Conservation (phyloP, 2,797 vertebrate species). For the Eleutherodactylus coqui region DNA sequence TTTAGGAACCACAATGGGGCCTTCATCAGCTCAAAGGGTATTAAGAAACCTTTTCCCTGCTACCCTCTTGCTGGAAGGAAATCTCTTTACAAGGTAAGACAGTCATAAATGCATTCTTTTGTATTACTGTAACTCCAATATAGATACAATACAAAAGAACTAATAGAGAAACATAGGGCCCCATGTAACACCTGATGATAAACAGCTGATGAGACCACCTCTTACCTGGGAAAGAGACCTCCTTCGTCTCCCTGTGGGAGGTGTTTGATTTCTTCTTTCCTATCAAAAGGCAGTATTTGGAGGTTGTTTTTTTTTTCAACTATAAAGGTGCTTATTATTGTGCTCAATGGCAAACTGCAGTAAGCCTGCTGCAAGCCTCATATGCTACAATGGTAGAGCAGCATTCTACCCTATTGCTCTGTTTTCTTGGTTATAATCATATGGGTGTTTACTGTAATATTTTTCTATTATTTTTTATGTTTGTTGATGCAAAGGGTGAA, state of each 20-base stretch:
- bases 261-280: constrained; percentile 53
- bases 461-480: not conserved
- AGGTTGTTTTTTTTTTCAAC: not conserved
- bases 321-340: not conserved
- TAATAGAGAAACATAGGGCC: constrained; percentile 1
- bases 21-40: not conserved
- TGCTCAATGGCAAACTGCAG: not conserved
- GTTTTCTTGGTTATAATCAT: not conserved
- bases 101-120: not conserved
- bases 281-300: constrained; percentile 51
- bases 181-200: not conserved
- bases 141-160: not conserved
- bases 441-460: not conserved
- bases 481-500: not conserved
- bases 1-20: constrained; percentile 9
- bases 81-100: not conserved
- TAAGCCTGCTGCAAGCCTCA: not conserved
- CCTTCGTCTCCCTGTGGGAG: constrained; percentile 27
- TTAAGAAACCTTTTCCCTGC: constrained; percentile 10
- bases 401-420: not conserved
- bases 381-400: not conserved
- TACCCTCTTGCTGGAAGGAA: constrained; percentile 25
- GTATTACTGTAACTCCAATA: not conserved
- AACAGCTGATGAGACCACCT: not conserved
- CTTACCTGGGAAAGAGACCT: constrained; percentile 64